Percentiles rank a stretch among this genome's conserved stretches.
Evolutionary conservation across 2,888 invertebrate genomes (phyloP).

Genomic region (Trilocha varians): DNA sequence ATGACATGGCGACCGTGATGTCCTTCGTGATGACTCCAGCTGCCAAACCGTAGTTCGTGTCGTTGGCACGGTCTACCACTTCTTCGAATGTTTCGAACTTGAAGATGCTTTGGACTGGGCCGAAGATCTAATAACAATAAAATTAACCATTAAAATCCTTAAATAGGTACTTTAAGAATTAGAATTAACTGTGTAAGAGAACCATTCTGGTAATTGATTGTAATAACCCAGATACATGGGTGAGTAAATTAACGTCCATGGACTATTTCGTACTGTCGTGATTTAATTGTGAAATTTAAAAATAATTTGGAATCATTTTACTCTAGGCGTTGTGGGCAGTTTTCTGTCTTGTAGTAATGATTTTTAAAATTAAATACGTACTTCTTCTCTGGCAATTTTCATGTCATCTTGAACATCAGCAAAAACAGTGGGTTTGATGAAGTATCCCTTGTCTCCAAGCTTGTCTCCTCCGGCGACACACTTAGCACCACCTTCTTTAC

Average conservation of each 20-base stretch:
- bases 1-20: slow-evolving; percentile 83
- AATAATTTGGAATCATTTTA: no score
- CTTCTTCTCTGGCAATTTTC: slow-evolving; percentile 86
- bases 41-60: slow-evolving; percentile 87
- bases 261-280: no score
- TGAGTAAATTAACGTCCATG: background rate
- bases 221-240: no score
- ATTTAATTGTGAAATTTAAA: no score
- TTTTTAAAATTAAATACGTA: no score
- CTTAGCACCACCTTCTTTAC: slow-evolving; percentile 85
- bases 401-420: slow-evolving; percentile 84
- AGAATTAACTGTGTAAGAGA: no score
- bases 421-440: slow-evolving; percentile 85
- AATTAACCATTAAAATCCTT: no score
- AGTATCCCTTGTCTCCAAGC: slow-evolving; percentile 80
- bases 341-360: no score
- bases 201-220: no score
- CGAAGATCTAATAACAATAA: slow-evolving; percentile 84
- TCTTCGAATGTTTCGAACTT: slow-evolving; percentile 88
- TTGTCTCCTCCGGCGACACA: slow-evolving; percentile 84
- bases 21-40: slow-evolving; percentile 90
- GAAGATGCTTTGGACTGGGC: slow-evolving; percentile 91
- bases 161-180: no score
- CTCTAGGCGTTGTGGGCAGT: no score
- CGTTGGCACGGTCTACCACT: slow-evolving; percentile 88